Conservation (phyloP, 2,113 vertebrate genomes). For the Gambusia affinis region DNA sequence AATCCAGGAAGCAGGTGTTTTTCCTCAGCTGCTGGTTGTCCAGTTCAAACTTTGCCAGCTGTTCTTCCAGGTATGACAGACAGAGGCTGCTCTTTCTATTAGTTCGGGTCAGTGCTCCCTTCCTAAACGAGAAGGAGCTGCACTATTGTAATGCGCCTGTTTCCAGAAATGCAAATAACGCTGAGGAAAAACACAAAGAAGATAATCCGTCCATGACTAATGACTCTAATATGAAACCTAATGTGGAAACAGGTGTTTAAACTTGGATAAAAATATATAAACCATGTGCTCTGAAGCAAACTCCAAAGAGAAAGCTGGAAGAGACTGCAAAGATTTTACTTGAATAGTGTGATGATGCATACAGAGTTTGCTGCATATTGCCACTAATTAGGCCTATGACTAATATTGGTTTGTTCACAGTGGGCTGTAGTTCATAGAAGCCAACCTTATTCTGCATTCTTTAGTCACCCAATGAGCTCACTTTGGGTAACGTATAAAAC, state of each 20-base stretch:
- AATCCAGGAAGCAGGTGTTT: background rate
- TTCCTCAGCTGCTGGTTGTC: conserved; percentile 9
- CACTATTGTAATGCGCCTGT: conserved; percentile 24
- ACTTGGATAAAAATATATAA: background rate
- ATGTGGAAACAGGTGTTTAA: conserved; percentile 21
- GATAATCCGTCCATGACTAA: conserved; percentile 19
- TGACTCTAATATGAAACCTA: conserved; percentile 20
- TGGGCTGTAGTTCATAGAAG: conserved; percentile 35
- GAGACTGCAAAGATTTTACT: background rate
- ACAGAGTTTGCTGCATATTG: conserved; percentile 4
- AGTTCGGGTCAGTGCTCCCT: conserved; percentile 68
- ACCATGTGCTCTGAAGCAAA: conserved; percentile 15
- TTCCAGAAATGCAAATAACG: conserved; percentile 26
- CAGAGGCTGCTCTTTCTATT: conserved; percentile 80
- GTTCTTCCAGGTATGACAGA: conserved; percentile 75
- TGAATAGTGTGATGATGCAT: conserved; percentile 14
- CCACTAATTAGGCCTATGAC: conserved; percentile 51
- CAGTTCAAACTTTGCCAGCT: conserved; percentile 47
- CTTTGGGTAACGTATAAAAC: conserved; percentile 55
- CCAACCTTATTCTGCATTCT: conserved; percentile 31
- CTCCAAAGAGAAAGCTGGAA: background rate
- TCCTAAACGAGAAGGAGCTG: conserved; percentile 29
- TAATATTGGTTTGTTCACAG: conserved; percentile 33
- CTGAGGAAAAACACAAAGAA: background rate
- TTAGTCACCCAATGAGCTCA: conserved; percentile 41